Evolutionary conservation across 92 coral and sea anemone species (phyloP).

Genomic region (Porites cylindrica): DNA sequence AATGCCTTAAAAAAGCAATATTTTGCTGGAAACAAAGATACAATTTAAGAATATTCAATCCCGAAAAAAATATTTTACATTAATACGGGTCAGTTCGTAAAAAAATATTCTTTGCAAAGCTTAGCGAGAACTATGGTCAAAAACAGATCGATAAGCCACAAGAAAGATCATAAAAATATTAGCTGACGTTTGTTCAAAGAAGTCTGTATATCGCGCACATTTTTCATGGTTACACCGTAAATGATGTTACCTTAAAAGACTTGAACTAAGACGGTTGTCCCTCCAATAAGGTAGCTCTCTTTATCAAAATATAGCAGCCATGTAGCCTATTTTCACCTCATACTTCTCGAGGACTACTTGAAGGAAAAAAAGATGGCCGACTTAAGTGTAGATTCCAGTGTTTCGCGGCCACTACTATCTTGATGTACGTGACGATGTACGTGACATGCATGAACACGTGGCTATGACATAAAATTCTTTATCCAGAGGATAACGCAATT

Average conservation of each 20-base stretch:
- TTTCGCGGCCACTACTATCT: neutral
- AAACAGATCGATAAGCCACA: no score
- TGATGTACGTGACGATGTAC: constrained; percentile 8
- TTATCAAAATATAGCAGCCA: neutral
- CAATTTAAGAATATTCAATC: no score
- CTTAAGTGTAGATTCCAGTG: neutral
- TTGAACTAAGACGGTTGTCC: neutral
- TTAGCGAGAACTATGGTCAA: no score
- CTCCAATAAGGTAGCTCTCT: neutral
- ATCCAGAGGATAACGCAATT: no score
- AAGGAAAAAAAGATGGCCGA: constrained; percentile 17
- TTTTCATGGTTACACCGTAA: neutral
- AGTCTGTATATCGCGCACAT: neutral
- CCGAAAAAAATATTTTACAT: no score
- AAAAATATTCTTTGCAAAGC: no score
- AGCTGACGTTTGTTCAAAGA: no score
- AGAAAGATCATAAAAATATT: no score
- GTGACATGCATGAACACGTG: neutral
- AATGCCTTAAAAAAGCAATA: no score
- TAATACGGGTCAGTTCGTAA: no score
- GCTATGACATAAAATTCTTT: neutral
- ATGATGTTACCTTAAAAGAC: neutral
- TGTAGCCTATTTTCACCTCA: neutral
- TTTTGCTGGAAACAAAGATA: no score
- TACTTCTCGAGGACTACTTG: no score